Percentiles rank a stretch among this genome's conserved stretches.
Evolutionary conservation across 2,113 vertebrate genomes (phyloP).

Genomic region (Menura novaehollandiae): DNA sequence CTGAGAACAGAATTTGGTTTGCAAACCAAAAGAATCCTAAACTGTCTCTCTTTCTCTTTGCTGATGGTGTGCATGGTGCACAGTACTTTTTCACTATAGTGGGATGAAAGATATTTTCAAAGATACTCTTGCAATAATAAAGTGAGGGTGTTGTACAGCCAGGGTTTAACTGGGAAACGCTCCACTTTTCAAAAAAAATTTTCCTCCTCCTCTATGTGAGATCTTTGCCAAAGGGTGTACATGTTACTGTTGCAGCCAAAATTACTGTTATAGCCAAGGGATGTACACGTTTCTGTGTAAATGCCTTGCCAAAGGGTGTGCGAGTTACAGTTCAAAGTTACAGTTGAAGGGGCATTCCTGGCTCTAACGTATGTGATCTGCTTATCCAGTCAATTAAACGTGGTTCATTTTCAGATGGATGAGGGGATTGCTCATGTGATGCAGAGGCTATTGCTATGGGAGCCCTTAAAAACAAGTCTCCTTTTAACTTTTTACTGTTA

Average conservation of each 20-base stretch:
- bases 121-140: background rate
- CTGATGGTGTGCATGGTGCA: background rate
- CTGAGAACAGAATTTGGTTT: background rate
- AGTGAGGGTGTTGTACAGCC: background rate
- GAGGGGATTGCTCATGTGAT: conserved; percentile 47
- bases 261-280: conserved; percentile 70
- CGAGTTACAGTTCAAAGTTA: conserved; percentile 61
- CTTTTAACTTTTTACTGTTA: conserved; percentile 61
- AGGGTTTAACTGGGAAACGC: background rate
- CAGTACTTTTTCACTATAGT: background rate
- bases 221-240: conserved; percentile 55
- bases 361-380: conserved; percentile 53
- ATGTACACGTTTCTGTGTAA: conserved; percentile 48
- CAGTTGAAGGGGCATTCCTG: conserved; percentile 68
- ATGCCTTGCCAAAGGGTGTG: conserved; percentile 40
- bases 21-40: background rate
- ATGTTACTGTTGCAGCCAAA: conserved; percentile 57
- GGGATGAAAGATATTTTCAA: background rate
- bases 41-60: background rate
- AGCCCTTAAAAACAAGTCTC: conserved; percentile 37
- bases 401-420: conserved; percentile 37
- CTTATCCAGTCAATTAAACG: conserved; percentile 61
- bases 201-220: background rate
- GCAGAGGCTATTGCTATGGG: background rate
- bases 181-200: background rate